phyloP scores from a whole-genome alignment of 2,888 invertebrate genomes.

The Fissipunctia ypsillon region DNA sequence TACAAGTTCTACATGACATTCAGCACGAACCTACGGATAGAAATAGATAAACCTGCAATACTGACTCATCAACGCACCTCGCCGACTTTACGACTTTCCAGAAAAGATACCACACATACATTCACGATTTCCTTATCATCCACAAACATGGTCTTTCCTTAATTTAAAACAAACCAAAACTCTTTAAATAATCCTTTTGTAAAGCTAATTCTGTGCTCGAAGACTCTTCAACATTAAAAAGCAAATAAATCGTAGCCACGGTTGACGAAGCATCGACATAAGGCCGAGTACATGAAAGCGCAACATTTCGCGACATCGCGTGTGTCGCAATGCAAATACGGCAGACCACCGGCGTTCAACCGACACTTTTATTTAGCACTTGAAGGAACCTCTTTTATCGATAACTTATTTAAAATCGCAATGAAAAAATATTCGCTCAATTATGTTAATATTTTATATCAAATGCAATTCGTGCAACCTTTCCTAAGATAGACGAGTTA shows the following conservation, averaged over 20 bases:
- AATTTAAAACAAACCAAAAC: constrained; percentile 50
- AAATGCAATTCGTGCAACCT: constrained; percentile 36
- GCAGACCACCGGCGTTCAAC: constrained; percentile 71
- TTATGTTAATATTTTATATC: constrained; percentile 47
- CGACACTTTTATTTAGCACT: constrained; percentile 60
- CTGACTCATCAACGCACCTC: constrained; percentile 28
- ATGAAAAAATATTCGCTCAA: constrained; percentile 38
- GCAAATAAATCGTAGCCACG: constrained; percentile 61
- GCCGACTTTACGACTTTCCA: constrained; percentile 50
- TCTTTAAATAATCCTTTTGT: constrained; percentile 48
- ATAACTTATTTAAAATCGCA: constrained; percentile 53
- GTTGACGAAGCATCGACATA: constrained; percentile 61
- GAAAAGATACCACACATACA: constrained; percentile 37
- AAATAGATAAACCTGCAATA: constrained; percentile 22
- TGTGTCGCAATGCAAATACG: constrained; percentile 72
- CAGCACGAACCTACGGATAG: background rate
- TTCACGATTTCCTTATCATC: constrained; percentile 36
- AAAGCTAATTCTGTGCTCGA: constrained; percentile 50
- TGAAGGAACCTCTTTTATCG: constrained; percentile 45
- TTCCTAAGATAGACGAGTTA: constrained; percentile 27
- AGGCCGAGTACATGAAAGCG: constrained; percentile 59
- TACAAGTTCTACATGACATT: constrained; percentile 14
- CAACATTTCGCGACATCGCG: constrained; percentile 67
- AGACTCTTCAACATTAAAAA: constrained; percentile 59
- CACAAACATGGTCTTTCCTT: constrained; percentile 36